phyloP scores from a whole-genome alignment of 2,113 vertebrate genomes.

The Alligator mississippiensis region DNA sequence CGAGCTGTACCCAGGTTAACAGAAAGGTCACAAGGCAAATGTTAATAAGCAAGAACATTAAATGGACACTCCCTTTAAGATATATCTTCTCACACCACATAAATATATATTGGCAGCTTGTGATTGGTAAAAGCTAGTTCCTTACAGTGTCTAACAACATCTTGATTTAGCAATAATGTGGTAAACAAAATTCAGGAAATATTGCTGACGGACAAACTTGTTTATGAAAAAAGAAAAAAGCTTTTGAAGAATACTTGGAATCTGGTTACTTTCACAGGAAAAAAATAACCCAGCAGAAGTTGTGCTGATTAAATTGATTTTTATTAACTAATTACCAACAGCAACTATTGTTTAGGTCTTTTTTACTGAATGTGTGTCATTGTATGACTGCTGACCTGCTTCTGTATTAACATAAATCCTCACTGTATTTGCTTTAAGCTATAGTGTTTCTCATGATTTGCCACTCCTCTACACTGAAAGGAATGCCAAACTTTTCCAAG shows the following conservation, averaged over 20 bases:
- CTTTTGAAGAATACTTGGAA: neutral
- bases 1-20: neutral
- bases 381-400: neutral
- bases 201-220: neutral
- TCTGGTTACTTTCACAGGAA: neutral
- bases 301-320: neutral
- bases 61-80: neutral
- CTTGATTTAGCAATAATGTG: neutral
- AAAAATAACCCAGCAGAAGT: neutral
- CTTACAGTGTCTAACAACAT: neutral
- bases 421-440: neutral
- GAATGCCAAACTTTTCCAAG: neutral
- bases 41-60: neutral
- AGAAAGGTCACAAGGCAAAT: conserved; percentile 8
- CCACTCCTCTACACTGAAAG: neutral
- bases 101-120: neutral
- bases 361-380: neutral
- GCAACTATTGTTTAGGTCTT: neutral
- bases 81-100: neutral
- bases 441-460: neutral
- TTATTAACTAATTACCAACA: neutral
- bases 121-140: neutral
- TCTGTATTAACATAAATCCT: neutral
- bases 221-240: neutral
- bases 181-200: neutral